Conservation (phyloP, 1,140 invertebrate species). For the Lycorma delicatula region DNA sequence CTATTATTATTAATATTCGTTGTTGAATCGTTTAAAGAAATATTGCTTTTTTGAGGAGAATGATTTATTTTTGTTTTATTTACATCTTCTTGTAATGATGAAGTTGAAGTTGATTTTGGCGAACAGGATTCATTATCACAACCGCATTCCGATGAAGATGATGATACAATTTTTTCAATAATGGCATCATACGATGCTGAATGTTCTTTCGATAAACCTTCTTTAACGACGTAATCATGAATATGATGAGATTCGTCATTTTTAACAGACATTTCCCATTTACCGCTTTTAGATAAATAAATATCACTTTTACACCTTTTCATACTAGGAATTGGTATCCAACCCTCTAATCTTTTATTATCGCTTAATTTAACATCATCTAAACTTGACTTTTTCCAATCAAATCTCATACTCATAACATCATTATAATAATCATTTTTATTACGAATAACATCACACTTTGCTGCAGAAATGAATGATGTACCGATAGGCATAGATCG, state of each 20-base stretch:
- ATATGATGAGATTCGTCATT: background rate
- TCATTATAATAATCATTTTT: conserved; percentile 12
- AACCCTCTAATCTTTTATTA: conserved; percentile 4
- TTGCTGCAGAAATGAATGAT: background rate
- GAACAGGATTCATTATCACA: conserved; percentile 17
- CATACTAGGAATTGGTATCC: conserved; percentile 21
- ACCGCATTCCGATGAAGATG: conserved; percentile 23
- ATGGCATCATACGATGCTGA: conserved; percentile 15
- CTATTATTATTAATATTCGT: too few relatives aligned
- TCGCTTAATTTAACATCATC: conserved; percentile 3
- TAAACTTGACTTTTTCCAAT: conserved; percentile 3
- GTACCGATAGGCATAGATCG: background rate
- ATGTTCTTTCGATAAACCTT: conserved; percentile 8
- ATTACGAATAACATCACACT: background rate
- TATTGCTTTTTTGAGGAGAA: too few relatives aligned
- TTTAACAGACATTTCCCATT: conserved; percentile 22
- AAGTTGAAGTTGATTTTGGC: conserved; percentile 11
- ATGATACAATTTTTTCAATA: conserved; percentile 16
- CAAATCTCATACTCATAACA: conserved; percentile 12
- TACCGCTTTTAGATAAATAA: conserved; percentile 20
- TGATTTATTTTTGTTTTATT: background rate
- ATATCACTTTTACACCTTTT: conserved; percentile 26
- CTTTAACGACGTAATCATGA: background rate
- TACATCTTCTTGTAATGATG: background rate
- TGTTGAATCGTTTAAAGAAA: too few relatives aligned